Percentiles rank a stretch among this genome's conserved stretches.
These are phyloP conservation scores for Mystacornis crossleyi DNA, from an alignment of 2,113 vertebrate genomes.

Conservation along the genomic window DNA sequence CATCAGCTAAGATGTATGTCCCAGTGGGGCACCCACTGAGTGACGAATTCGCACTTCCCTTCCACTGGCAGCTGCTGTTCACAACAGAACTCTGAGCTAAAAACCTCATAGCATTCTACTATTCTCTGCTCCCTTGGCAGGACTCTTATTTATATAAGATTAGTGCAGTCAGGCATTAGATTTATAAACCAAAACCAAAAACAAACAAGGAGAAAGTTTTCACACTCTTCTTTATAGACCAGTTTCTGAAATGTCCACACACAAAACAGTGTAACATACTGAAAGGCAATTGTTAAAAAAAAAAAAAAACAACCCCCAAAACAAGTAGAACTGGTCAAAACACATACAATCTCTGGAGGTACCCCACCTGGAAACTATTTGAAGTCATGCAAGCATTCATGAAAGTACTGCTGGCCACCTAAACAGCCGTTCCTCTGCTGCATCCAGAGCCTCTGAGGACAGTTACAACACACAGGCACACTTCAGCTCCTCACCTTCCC, in stretches of 20 bases:
- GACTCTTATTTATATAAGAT: constrained; percentile 20
- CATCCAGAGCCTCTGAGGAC: neutral
- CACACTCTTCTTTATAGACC: neutral
- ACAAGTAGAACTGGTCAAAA: neutral
- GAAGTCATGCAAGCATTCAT: neutral
- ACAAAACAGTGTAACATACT: neutral
- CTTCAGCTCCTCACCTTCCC: neutral
- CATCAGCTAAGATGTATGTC: neutral
- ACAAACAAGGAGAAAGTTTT: constrained; percentile 32
- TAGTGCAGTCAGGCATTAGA: constrained; percentile 27
- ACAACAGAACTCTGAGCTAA: neutral
- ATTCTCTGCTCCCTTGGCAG: constrained; percentile 2
- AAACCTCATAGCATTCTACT: neutral
- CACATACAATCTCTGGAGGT: neutral
- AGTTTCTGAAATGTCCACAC: neutral
- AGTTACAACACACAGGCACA: neutral
- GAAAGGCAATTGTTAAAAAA: neutral
- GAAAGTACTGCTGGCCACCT: neutral
- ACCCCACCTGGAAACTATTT: neutral
- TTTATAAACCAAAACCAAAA: constrained; percentile 41
- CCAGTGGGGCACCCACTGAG: neutral
- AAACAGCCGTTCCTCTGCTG: neutral
- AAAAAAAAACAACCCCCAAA: neutral
- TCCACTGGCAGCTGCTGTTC: neutral
- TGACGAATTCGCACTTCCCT: neutral